Percentiles rank a stretch among this genome's conserved stretches.
Evolutionary conservation across 2,113 vertebrate species (phyloP).

Genomic region (Larimichthys polyactis): DNA sequence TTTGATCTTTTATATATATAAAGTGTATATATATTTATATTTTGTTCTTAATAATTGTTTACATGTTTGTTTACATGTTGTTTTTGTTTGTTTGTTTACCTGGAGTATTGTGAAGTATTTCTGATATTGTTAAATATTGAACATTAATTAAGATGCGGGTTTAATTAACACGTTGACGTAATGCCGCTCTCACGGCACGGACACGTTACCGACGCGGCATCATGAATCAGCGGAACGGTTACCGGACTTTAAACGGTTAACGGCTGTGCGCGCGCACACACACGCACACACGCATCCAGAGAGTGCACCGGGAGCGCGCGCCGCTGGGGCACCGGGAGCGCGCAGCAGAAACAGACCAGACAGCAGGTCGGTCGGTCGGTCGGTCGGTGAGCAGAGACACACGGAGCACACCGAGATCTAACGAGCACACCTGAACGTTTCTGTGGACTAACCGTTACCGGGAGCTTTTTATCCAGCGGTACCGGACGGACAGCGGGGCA

Average conservation of each 20-base stretch:
- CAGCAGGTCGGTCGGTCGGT: slow-evolving; percentile 57
- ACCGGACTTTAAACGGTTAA: slow-evolving; percentile 68
- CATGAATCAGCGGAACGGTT: slow-evolving; percentile 19
- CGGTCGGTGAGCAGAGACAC: not conserved
- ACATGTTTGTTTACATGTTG: too few species aligned
- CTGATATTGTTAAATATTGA: not conserved
- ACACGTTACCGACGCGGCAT: slow-evolving; percentile 19
- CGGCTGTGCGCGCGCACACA: slow-evolving; percentile 58
- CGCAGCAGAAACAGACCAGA: slow-evolving; percentile 70
- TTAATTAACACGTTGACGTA: too few species aligned
- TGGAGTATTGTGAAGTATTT: too few species aligned
- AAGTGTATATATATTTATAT: too few species aligned
- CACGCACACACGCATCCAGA: not conserved
- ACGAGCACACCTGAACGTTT: slow-evolving; percentile 28
- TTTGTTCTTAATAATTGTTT: too few species aligned
- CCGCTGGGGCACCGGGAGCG: slow-evolving; percentile 56
- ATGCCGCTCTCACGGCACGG: too few species aligned
- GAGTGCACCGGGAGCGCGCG: slow-evolving; percentile 55
- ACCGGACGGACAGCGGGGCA: slow-evolving; percentile 42
- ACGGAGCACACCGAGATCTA: not conserved
- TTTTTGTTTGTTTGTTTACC: too few species aligned
- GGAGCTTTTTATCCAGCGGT: slow-evolving; percentile 50
- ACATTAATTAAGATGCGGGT: too few species aligned
- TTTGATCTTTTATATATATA: too few species aligned
- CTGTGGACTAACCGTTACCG: slow-evolving; percentile 62